Evolutionary conservation across 1,140 invertebrate genomes (phyloP).

Genomic region (Venustaconcha ellipsiformis): DNA sequence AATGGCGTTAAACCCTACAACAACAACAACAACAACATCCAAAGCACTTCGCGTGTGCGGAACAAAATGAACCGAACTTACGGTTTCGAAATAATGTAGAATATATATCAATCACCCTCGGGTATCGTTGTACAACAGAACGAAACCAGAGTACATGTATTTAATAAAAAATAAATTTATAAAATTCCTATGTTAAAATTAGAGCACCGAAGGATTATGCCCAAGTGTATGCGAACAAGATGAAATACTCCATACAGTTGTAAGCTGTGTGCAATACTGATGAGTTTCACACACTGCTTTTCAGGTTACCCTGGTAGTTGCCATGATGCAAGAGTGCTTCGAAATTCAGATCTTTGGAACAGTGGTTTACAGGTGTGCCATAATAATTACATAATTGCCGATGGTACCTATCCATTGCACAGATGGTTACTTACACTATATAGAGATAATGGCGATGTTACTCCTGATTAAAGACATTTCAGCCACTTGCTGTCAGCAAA

Average conservation of each 20-base stretch:
- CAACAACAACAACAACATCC: too few species aligned
- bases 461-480: not conserved
- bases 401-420: slow-evolving; percentile 34
- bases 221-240: slow-evolving; percentile 33
- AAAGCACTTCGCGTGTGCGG: too few species aligned
- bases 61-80: too few species aligned
- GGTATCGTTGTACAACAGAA: too few species aligned
- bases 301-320: slow-evolving; percentile 32
- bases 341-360: slow-evolving; percentile 37
- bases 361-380: slow-evolving; percentile 20
- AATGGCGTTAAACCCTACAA: too few species aligned
- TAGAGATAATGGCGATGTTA: slow-evolving; percentile 37
- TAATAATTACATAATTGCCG: too few species aligned
- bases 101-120: too few species aligned
- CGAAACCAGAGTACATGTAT: too few species aligned
- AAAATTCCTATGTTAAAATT: slow-evolving; percentile 18
- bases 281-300: slow-evolving; percentile 30
- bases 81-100: too few species aligned
- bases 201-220: slow-evolving; percentile 19
- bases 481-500: slow-evolving; percentile 45
- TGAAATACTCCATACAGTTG: slow-evolving; percentile 24
- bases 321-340: slow-evolving; percentile 36
- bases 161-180: too few species aligned
- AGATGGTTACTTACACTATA: slow-evolving; percentile 34
- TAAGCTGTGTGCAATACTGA: slow-evolving; percentile 22